Evolutionary conservation across 1,140 invertebrate genomes (phyloP), one percentile per base, ranked within the genome.

Genomic region (Coelopa frigida): DNA sequence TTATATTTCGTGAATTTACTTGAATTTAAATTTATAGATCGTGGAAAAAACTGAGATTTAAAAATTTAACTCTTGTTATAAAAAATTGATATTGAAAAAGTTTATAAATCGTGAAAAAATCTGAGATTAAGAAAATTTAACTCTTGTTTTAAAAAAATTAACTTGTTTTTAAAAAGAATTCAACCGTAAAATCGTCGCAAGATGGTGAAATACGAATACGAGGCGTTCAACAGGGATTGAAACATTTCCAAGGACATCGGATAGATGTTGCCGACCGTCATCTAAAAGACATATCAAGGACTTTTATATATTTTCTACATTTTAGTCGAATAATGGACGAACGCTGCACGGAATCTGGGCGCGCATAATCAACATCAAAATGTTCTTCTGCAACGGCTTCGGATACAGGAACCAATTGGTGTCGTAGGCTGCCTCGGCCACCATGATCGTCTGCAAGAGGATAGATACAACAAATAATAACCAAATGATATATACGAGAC

Each of bases 231-330:
- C 49, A 68, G 50, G 48, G 57, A 62, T 55, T 64, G 64, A 59
- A 68, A 68, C 49, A 57, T 64, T 49, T 58, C 57, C 58, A 68
- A 57, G 51, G 63, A 60, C 64, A 68, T 67, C 53, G 64, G 61
- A 54, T 64, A 64, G 56, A 64, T 47, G 52, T 64, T 59, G 41
- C 57, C 64, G 44, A 56, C 53, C 50, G 50, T 60, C 48, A 68
- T 60, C 64, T 68, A 52, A 31, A 52, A 54, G 50, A 37, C n/a
- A n/a, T n/a, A n/a, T n/a, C n/a, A n/a, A n/a, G n/a, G n/a, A n/a
- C n/a, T n/a, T n/a, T n/a, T 36, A n/a, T n/a, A n/a, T n/a, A n/a
- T n/a, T n/a, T n/a, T n/a, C n/a, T n/a, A n/a, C n/a, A n/a, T n/a
- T n/a, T n/a, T n/a, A n/a, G n/a, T n/a, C n/a, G n/a, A n/a, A n/a